Conservation (phyloP, 2,113 vertebrate species). For the Climacteris rufus region DNA sequence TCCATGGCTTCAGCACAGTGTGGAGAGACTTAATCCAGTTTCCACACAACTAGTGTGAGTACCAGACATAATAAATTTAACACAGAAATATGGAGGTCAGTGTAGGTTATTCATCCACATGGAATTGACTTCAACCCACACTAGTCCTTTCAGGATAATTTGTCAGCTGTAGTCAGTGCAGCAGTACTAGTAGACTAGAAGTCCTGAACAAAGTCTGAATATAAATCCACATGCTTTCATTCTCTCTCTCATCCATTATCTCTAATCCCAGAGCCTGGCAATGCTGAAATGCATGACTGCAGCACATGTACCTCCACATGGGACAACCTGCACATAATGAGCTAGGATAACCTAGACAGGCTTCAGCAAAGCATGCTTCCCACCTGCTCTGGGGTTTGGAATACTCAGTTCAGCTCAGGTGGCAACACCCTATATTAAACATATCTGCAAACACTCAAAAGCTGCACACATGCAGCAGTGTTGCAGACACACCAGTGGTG, state of each 20-base stretch:
- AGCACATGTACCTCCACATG: rapidly evolving
- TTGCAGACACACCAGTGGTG: background rate
- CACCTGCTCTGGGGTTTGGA: background rate
- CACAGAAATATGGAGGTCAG: background rate
- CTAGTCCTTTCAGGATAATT: background rate
- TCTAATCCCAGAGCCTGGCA: background rate
- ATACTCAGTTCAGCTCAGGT: background rate
- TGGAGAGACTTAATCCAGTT: background rate
- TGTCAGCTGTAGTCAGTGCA: background rate
- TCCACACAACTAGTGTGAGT: background rate
- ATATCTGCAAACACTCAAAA: background rate
- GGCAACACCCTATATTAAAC: background rate
- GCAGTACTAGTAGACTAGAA: background rate
- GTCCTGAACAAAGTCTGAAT: background rate
- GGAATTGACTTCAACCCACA: background rate
- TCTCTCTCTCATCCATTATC: background rate
- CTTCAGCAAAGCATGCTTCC: background rate
- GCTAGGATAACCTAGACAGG: background rate
- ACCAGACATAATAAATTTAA: background rate
- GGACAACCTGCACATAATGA: background rate
- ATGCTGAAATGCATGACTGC: rapidly evolving
- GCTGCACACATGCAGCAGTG: background rate
- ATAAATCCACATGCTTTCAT: background rate
- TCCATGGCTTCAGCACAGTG: background rate
- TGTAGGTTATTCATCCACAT: background rate